Percentiles rank a stretch among this genome's conserved stretches.
These are phyloP conservation scores for Micoletzkya japonica DNA, from an alignment of 2,888 invertebrate genomes.

Conservation along the genomic window DNA sequence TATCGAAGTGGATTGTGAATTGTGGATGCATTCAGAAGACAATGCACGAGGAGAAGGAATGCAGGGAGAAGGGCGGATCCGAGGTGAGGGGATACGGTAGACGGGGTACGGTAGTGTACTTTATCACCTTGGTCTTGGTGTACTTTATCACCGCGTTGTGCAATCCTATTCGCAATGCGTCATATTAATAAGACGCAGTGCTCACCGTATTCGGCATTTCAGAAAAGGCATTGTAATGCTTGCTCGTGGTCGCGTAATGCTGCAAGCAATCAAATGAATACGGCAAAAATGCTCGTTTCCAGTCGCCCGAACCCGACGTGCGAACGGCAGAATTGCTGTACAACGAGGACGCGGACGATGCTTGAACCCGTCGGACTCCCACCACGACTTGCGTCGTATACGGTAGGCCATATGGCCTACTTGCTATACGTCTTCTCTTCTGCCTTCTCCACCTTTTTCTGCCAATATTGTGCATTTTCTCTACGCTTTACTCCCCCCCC, in stretches of 20 bases:
- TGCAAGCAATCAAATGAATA: background rate
- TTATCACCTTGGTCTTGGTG: too few relatives aligned
- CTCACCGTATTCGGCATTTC: background rate
- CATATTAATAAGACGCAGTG: background rate
- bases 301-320: background rate
- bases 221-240: background rate
- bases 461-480: conserved; percentile 8
- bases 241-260: background rate
- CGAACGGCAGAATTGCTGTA: conserved; percentile 2
- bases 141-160: too few relatives aligned
- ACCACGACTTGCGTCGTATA: too few relatives aligned
- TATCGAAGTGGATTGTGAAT: too few relatives aligned
- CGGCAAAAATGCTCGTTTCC: background rate
- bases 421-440: background rate
- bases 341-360: conserved; percentile 28
- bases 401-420: background rate
- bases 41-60: too few relatives aligned
- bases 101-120: background rate
- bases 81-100: background rate
- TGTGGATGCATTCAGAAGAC: too few relatives aligned
- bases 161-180: too few relatives aligned
- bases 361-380: too few relatives aligned
- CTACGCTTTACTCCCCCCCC: background rate
- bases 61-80: too few relatives aligned
- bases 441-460: conserved; percentile 8